A percentile compares a stretch with the other conserved stretches of the same genome.
Evolutionary conservation across 1,140 invertebrate genomes (phyloP).

Genomic region (Drosophila oshimai): DNA sequence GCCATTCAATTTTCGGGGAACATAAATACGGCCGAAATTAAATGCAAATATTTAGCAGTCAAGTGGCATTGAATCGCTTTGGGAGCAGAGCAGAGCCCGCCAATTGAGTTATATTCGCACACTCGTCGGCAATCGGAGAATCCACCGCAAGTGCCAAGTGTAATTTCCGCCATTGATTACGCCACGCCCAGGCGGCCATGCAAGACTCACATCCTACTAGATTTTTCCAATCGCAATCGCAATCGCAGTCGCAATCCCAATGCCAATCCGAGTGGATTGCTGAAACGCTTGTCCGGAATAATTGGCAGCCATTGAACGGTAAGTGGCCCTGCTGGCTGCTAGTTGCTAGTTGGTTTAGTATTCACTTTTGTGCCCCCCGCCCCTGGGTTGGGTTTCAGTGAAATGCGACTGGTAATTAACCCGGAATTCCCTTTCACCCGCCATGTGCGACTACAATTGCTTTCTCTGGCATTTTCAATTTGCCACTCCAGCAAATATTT

Average conservation of each 20-base stretch:
- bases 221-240: slow-evolving; percentile 12
- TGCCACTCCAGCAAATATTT: slow-evolving; percentile 30
- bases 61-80: slow-evolving; percentile 19
- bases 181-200: neutral
- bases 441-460: slow-evolving; percentile 15
- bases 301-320: slow-evolving; percentile 30
- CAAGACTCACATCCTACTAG: neutral
- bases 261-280: neutral
- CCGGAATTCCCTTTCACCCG: slow-evolving; percentile 6
- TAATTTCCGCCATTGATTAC: slow-evolving; percentile 42
- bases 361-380: neutral
- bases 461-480: slow-evolving; percentile 37
- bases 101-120: slow-evolving; percentile 21
- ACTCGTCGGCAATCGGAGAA: slow-evolving; percentile 19
- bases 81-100: neutral
- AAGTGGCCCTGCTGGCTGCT: slow-evolving; percentile 5
- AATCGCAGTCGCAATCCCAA: neutral
- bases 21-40: slow-evolving; percentile 40
- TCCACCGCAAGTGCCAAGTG: slow-evolving; percentile 24
- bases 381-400: neutral
- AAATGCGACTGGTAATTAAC: slow-evolving; percentile 32
- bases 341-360: slow-evolving; percentile 6
- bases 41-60: slow-evolving; percentile 56
- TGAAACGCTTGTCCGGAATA: slow-evolving; percentile 11
- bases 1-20: slow-evolving; percentile 16